A percentile compares a stretch with the other conserved stretches of the same genome.
phyloP scores from a whole-genome alignment of 2,797 vertebrate species.

The Myiotriccus ornatus region DNA sequence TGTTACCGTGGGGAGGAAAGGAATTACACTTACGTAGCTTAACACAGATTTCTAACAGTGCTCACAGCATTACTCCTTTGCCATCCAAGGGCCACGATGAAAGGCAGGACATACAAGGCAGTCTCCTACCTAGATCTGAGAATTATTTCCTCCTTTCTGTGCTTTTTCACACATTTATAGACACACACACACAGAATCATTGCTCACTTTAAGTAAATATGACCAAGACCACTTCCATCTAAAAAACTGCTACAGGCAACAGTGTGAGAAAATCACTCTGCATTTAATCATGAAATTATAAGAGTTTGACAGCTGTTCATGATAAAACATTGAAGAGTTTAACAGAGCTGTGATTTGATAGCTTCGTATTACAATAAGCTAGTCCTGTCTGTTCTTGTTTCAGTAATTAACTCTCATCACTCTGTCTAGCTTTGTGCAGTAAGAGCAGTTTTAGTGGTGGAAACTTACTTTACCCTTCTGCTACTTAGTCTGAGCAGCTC shows the following conservation, averaged over 20 bases:
- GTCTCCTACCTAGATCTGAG: not conserved
- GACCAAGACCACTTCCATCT: constrained; percentile 12
- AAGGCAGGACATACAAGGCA: not conserved
- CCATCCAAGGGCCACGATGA: not conserved
- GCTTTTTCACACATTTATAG: not conserved
- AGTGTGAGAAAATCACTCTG: constrained; percentile 69
- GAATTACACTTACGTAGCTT: not conserved
- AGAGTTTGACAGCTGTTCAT: constrained; percentile 61
- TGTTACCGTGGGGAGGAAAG: not conserved
- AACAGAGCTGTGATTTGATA: constrained; percentile 58
- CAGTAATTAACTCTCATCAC: constrained; percentile 58
- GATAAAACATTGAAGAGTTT: constrained; percentile 55
- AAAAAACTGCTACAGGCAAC: constrained; percentile 45
- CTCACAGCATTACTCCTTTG: not conserved
- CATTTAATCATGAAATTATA: constrained; percentile 72
- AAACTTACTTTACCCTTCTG: constrained; percentile 57
- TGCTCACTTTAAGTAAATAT: constrained; percentile 43
- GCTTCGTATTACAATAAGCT: constrained; percentile 70
- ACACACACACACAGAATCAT: not conserved
- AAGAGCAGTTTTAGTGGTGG: constrained; percentile 11
- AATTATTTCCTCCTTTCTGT: not conserved
- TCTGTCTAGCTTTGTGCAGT: not conserved
- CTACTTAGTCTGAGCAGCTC: not conserved
- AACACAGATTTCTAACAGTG: not conserved
- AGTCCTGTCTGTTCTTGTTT: constrained; percentile 69